Evolutionary conservation across 1,140 invertebrate genomes (phyloP), one percentile per base, ranked within the genome.

Genomic region (Tribolium madens): DNA sequence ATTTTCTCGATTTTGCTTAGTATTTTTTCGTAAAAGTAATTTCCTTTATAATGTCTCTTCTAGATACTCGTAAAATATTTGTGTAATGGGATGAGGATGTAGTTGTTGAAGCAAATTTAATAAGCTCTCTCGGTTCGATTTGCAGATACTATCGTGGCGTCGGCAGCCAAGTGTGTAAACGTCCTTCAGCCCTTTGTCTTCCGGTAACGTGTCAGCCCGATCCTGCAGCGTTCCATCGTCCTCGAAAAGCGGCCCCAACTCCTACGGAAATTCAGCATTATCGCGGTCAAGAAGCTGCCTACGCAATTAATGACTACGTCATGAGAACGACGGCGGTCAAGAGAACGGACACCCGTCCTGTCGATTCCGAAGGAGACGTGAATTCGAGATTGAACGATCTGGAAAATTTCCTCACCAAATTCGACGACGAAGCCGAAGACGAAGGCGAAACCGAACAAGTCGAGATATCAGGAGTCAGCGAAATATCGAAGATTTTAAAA

Each of bases 161-260:
- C 70, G 14, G 15, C 64, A 9, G 21, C 78, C 0, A 74, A 52
- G 14, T 82, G 10, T 83, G 75, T 17, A 84, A 84, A 77, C 71
- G 80, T 26, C 81, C 84, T 12, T 84, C 83, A 18, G 77, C 82
- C 0, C 73, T 84, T 15, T 83, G 83, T 68, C 57, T 84, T 31
- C 83, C 84, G 1, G 79, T 84, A 10, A 74, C 75, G 15, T 78
- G 78, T 57, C 83, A 84, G 76, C 82, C 79, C 5, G 84, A 84
- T 78, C 82, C 83, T 9, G 79, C 81, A 1, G 50, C 79, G 14
- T 3, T 3, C 57, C 57, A 64, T 33, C 57, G 57, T 26, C 26
- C 57, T 0, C 21, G 57, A 12, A 64, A 64, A 64, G 26, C 57
- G 9, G n/a, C 9, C 13, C n/a, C 57, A 13, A 42, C 9, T 14